Base-by-base conservation (phyloP, 2,888 invertebrate species). In the Xestia c-nigrum region DNA sequence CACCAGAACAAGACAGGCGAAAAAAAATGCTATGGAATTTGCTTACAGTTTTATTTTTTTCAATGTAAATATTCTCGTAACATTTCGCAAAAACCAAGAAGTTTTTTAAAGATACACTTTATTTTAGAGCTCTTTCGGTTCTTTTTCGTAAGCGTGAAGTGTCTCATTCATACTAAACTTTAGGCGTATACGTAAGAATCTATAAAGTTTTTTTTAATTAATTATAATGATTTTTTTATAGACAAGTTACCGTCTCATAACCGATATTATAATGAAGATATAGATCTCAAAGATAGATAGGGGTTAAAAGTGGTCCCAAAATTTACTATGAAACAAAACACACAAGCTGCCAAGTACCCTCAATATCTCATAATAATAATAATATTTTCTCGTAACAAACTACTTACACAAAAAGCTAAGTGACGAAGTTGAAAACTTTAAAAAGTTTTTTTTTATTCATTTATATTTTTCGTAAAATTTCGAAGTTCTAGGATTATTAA, bases 241-340 rank as follows among this genome's bases (percentile, higher is more conserved):
- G 80, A 84, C 81, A 80, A 71, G 65, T 74, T 71, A 78, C 79
- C 72, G 86, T 84, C 80, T 82, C 65, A 46, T 83, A 78, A 83
- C 79, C 73, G 74, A 83, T 84, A 85, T 75, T 75, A 86, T 79
- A 75, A 78, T 80, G 80, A 85, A 89, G 88, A 83, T 85, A 88
- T 87, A 90, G 91, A 88, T 91, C 88, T 90, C 91, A 88, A 87
- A 89, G 89, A 89, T 84, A 90, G 90, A 91, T 90, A 90, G 88
- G 90, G 92, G 92, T 91, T 92, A 91, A 92, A 88, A 94, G 93
- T 96, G 96, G 96, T 96, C 96, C 96, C 96, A 96, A 96, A 95
- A 95, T 96, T 95, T 95, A 95, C 93, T 95, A 96, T 95, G 95
- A 96, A 96, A 94, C 92, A 93, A 94, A 95, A 95, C 94, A 93